Base-by-base conservation (phyloP, 2,797 vertebrate genomes). In the Micropoecilia bifurca region DNA sequence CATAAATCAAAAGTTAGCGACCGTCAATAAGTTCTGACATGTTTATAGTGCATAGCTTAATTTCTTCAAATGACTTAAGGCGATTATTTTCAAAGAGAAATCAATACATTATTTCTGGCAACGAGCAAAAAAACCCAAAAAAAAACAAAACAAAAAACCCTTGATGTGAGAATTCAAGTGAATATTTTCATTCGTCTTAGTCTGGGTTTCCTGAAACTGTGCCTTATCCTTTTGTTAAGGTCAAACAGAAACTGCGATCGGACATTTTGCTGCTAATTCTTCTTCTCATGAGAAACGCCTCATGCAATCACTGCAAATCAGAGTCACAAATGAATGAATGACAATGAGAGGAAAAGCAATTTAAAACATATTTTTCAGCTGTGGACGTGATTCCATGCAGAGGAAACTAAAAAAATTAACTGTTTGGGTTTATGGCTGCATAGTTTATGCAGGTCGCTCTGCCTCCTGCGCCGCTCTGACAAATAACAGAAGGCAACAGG, bases 51-150 rank as follows among this genome's bases (percentile, higher is more conserved):
- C n/a, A 30, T 75, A 3, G 33, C 6, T 2, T 14, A 10, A 69
- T 33, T 33, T 53, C 50, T 53, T 53, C 7, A 53, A 63, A 39
- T 20, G 20, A 36, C 61, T 66, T 66, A 1, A 39, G 61, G 61
- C 33, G 20, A 36, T 36, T 66, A 30, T 33, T 66, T 66, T 36
- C 7, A 36, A 68, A 68, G 4, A 69, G 39, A 68, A 68, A 68
- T 66, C 61, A 20, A 66, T 66, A 66, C 12, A 41, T 10, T 39
- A 68, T 39, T 68, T 68, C 63, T 68, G 63, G 63, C 66, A 25
- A 25, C 39, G 43, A 43, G n/a, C 22, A 5, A 69, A 43, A 10
- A 41, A 43, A n/a, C n/a, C n/a, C n/a, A 36, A 28, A 33, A 5
- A 30, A 22, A 59, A 39, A 39, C 6, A 39, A 39, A 39, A 4